Evolutionary conservation across 2,797 vertebrate species (phyloP).

Genomic region (Rhabdophis nuchalis): DNA sequence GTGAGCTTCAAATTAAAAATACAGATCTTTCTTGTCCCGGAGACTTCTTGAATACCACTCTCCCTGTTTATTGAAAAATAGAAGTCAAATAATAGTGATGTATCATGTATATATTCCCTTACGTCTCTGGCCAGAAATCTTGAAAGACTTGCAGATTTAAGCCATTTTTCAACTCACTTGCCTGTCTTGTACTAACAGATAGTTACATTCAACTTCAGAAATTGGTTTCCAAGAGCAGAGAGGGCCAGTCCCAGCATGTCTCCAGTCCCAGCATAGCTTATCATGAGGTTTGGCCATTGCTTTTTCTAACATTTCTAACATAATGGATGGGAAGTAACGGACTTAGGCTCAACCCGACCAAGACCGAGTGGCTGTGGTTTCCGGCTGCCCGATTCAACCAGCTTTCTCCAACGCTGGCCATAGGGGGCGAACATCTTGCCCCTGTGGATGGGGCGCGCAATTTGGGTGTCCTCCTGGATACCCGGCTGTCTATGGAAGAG

Average conservation of each 20-base stretch:
- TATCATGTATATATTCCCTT: not conserved
- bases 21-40: not conserved
- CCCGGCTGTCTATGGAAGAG: no score
- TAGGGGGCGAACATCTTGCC: no score
- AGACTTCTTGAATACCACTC: not conserved
- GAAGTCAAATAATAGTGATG: not conserved
- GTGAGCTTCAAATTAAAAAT: not conserved
- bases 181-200: not conserved
- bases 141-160: not conserved
- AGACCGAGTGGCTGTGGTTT: no score
- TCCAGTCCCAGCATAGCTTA: not conserved
- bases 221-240: not conserved
- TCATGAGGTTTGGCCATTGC: not conserved
- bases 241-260: not conserved
- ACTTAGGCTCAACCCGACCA: no score
- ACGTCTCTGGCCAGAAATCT: not conserved
- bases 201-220: not conserved
- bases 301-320: not conserved
- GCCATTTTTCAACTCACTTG: not conserved
- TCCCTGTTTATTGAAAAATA: not conserved
- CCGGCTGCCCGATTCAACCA: no score
- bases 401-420: no score
- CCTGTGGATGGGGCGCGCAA: no score
- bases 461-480: no score
- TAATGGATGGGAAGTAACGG: no score